Conservation (phyloP, 2,888 invertebrate genomes). For the Adelognathus sp. region DNA sequence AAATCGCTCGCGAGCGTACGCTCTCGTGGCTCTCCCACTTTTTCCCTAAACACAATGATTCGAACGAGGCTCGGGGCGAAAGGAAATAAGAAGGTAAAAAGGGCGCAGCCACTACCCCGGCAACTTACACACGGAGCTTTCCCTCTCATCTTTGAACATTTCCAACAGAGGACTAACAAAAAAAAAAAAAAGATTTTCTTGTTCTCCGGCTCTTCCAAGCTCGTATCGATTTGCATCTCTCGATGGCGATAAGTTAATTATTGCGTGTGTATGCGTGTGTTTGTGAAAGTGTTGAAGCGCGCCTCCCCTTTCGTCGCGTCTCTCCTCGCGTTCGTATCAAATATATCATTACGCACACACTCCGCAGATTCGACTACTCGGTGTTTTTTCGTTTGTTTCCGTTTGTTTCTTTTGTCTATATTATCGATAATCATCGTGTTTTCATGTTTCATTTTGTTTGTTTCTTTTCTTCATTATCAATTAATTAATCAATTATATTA, state of each 20-base stretch:
- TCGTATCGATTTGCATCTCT: not conserved
- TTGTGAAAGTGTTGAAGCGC: slow-evolving; percentile 63
- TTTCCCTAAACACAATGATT: slow-evolving; percentile 4
- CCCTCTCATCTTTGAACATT: not conserved
- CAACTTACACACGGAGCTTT: not conserved
- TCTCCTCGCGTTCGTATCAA: slow-evolving; percentile 73
- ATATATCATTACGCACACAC: slow-evolving; percentile 75
- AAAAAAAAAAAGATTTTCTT: not conserved
- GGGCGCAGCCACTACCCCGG: not conserved
- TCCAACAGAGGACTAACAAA: not conserved
- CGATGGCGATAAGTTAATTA: slow-evolving; percentile 60
- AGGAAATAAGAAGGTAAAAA: not conserved
- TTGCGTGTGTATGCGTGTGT: slow-evolving; percentile 64
- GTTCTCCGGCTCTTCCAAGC: not conserved
- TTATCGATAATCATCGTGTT: slow-evolving; percentile 64
- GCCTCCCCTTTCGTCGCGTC: slow-evolving; percentile 21
- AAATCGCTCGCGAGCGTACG: slow-evolving; percentile 4
- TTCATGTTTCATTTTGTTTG: slow-evolving; percentile 66
- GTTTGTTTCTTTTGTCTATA: slow-evolving; percentile 17
- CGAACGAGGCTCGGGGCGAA: not conserved
- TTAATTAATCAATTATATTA: slow-evolving; percentile 58
- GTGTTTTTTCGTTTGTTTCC: slow-evolving; percentile 22
- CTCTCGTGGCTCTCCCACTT: too few species aligned
- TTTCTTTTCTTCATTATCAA: slow-evolving; percentile 61
- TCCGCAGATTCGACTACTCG: slow-evolving; percentile 73